Base-by-base conservation (phyloP, 2,797 vertebrate genomes). In the Meda fulgida region DNA sequence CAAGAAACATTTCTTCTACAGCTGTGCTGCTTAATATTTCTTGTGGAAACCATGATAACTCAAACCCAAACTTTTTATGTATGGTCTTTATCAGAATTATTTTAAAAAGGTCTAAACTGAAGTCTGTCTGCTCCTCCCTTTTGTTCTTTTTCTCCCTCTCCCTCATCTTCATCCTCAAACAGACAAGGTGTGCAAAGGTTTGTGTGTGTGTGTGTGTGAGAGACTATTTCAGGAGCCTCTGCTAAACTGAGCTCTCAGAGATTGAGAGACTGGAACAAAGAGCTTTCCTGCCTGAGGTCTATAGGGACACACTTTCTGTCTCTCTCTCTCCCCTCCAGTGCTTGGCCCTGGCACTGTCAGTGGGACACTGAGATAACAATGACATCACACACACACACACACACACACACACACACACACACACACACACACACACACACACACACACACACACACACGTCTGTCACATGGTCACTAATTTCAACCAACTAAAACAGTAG, bases 271-370 rank as follows among this genome's bases (percentile, higher is more conserved):
- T 80, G 60, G 31, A 82, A 85, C 71, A 76, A 84, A 73, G 38
- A 53, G 26, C 76, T 78, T 88, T 26, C 43, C 36, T 58, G 26
- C 60, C 29, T 66, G 51, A 76, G 71, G 63, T 80, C 71, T 73
- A 69, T 21, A 78, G 67, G 38, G 34, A 58, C 70, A 80, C 87
- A 86, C 81, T 73, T 16, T 63, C 60, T 7, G 2, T 58, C 10
- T 63, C 29, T 31, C 60, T 29, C 60, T 31, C 60, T 31, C 14
- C 14, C 77, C 85, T 91, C 90, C 87, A 88, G 90, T 89, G 77
- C 83, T 89, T 87, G 77, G 84, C 85, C 77, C 43, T 81, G 60
- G 40, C 70, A 51, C 80, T 85, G 85, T 80, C 86, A 81, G 77
- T 38, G 40, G 86, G 67, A 40, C 76, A 85, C 43, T 26, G 23